A percentile compares a stretch with the other conserved stretches of the same genome.
phyloP scores from a whole-genome alignment of 2,888 invertebrate species.

The Branchipolynoe longqiensis region DNA sequence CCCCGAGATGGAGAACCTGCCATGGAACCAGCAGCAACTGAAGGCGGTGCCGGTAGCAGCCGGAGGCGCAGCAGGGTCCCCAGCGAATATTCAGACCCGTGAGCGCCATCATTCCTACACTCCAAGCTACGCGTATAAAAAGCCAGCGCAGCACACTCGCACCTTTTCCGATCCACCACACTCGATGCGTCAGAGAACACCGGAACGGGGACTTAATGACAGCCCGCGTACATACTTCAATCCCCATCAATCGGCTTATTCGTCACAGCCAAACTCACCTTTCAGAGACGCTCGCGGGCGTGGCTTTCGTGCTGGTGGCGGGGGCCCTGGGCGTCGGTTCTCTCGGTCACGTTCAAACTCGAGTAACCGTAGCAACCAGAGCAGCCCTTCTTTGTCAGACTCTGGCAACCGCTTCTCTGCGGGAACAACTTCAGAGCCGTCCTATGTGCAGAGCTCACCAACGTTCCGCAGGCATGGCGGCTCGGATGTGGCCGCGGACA shows the following conservation, averaged over 20 bases:
- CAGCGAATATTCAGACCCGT: not conserved
- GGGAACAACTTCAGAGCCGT: not conserved
- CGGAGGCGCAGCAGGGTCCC: not conserved
- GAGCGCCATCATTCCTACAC: slow-evolving; percentile 14
- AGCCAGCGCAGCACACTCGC: not conserved
- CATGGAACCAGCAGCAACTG: slow-evolving; percentile 27
- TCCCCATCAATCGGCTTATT: too few species aligned
- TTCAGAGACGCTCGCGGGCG: slow-evolving; percentile 10
- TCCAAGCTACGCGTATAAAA: slow-evolving; percentile 22
- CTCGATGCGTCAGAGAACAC: not conserved
- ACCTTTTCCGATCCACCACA: slow-evolving; percentile 18
- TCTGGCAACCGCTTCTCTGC: slow-evolving; percentile 13
- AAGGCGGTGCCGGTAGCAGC: not conserved
- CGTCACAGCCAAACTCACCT: not conserved
- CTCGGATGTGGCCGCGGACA: not conserved
- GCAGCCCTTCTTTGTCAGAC: slow-evolving; percentile 36
- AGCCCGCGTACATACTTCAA: not conserved
- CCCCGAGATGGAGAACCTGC: slow-evolving; percentile 35
- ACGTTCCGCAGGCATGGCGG: not conserved
- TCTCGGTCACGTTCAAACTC: slow-evolving; percentile 45
- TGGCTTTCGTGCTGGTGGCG: not conserved
- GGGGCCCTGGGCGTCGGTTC: not conserved
- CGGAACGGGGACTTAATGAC: not conserved
- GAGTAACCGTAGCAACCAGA: slow-evolving; percentile 37
- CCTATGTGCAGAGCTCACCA: not conserved